phyloP scores from a whole-genome alignment of 2,113 vertebrate species.

The Gavia stellata region DNA sequence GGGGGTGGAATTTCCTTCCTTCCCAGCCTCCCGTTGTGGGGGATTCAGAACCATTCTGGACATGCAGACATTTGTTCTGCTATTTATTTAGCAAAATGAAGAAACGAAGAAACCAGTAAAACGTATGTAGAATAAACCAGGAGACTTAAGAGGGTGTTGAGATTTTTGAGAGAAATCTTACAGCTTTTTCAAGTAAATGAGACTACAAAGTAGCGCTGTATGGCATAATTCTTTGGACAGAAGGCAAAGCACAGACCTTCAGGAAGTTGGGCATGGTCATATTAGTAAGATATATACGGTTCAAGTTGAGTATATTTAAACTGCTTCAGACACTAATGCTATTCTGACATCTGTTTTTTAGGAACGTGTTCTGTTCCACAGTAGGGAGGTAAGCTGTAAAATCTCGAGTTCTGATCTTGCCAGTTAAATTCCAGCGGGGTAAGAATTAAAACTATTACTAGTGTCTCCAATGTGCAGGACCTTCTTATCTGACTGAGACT shows the following conservation, averaged over 20 bases:
- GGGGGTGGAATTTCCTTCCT: neutral
- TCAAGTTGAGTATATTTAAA: neutral
- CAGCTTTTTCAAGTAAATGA: neutral
- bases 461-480: neutral
- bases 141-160: neutral
- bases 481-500: neutral
- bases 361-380: neutral
- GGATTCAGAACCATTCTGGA: neutral
- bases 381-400: neutral
- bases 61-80: neutral
- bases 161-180: neutral
- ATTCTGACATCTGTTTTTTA: neutral
- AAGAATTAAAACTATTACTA: neutral
- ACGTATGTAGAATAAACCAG: neutral
- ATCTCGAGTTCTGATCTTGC: neutral
- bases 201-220: neutral
- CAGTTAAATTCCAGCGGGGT: neutral
- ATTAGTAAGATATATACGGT: neutral
- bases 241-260: neutral
- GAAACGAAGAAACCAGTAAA: neutral
- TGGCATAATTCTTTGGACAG: neutral
- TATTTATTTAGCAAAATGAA: neutral
- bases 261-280: neutral
- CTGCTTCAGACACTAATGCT: neutral
- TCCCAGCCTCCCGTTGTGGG: neutral